Conservation (phyloP, 2,797 vertebrate species). For the Tangara arthus region DNA sequence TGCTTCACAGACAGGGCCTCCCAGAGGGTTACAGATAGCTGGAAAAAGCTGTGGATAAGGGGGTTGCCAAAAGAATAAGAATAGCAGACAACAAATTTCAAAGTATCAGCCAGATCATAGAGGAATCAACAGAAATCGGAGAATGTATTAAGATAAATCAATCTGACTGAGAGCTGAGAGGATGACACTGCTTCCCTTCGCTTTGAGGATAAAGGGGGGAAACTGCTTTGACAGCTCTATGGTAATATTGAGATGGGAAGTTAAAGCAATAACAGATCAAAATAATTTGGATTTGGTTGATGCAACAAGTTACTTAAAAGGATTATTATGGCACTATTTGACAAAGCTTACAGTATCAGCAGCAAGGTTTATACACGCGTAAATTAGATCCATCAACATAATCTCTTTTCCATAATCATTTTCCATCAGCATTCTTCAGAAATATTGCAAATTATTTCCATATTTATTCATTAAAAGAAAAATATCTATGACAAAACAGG, state of each 20-base stretch:
- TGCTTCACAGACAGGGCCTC: not conserved
- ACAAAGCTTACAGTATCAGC: not conserved
- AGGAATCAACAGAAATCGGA: not conserved
- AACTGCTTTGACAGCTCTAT: not conserved
- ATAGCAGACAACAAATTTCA: not conserved
- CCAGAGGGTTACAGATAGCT: not conserved
- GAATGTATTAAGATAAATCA: not conserved
- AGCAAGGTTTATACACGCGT: not conserved
- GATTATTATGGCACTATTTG: not conserved
- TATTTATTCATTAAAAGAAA: not conserved
- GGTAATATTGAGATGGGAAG: not conserved
- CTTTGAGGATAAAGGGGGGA: not conserved
- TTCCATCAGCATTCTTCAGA: conserved; percentile 14
- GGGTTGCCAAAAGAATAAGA: not conserved
- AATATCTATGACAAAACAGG: not conserved
- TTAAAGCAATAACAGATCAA: not conserved
- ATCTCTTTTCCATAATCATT: not conserved
- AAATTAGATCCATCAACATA: not conserved
- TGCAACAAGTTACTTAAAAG: not conserved
- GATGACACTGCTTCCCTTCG: not conserved
- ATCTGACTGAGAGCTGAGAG: not conserved
- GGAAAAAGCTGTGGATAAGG: not conserved
- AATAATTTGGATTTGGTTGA: not conserved
- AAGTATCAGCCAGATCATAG: not conserved
- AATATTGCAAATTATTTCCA: not conserved